Evolutionary conservation across 1,140 invertebrate species (phyloP).

Genomic region (Doryteuthis pealeii): DNA sequence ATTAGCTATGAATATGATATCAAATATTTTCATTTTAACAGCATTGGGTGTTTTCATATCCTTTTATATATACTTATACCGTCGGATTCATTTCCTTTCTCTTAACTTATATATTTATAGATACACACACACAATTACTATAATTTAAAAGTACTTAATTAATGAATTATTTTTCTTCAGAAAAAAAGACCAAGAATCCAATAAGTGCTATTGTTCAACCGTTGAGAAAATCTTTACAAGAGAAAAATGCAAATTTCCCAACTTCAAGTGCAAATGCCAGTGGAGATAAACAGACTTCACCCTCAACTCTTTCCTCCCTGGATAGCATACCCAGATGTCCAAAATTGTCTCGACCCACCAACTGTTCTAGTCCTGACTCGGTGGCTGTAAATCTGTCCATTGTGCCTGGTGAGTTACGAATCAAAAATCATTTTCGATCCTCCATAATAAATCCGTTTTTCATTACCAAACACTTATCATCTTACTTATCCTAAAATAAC

Average conservation of each 20-base stretch:
- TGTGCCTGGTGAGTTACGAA: slow-evolving; percentile 3
- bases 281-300: slow-evolving; percentile 6
- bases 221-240: slow-evolving; percentile 23
- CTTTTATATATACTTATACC: no score
- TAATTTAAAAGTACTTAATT: no score
- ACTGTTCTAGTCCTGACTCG: slow-evolving; percentile 9
- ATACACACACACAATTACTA: no score
- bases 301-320: slow-evolving; percentile 7
- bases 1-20: no score
- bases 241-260: not conserved
- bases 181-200: slow-evolving; percentile 23
- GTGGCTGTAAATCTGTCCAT: slow-evolving; percentile 17
- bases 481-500: no score
- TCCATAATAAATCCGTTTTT: no score
- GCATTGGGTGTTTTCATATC: no score
- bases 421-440: no score
- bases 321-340: slow-evolving; percentile 8
- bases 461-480: no score
- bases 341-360: slow-evolving; percentile 13
- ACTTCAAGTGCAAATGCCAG: slow-evolving; percentile 1
- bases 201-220: slow-evolving; percentile 25
- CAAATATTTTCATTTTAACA: no score
- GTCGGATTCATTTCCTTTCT: no score
- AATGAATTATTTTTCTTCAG: slow-evolving; percentile 20
- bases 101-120: no score